Conservation (phyloP, 2,113 vertebrate species). For the Phalacrocorax carbo region DNA sequence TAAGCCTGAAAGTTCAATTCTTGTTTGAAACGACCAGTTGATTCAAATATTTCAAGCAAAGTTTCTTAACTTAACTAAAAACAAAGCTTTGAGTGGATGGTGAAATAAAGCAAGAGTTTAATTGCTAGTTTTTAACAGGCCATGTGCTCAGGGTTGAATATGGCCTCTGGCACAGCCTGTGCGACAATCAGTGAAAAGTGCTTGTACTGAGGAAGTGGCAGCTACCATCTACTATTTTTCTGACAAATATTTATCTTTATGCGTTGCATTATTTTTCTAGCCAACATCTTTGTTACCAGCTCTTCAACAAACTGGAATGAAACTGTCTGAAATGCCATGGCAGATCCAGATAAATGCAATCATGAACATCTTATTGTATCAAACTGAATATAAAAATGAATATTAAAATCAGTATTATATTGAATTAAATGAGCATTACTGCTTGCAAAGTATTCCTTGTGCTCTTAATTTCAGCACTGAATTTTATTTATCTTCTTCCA, state of each 20-base stretch:
- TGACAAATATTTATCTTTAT: background rate
- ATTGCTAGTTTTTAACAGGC: background rate
- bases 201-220: background rate
- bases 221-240: background rate
- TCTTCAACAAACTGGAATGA: background rate
- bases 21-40: background rate
- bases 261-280: background rate
- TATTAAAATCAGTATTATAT: background rate
- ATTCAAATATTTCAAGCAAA: background rate
- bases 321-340: background rate
- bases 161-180: background rate
- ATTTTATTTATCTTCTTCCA: background rate
- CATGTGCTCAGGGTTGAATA: conserved; percentile 2
- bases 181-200: background rate
- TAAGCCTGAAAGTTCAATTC: background rate
- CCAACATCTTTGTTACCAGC: background rate
- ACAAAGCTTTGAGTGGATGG: background rate
- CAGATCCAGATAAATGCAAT: background rate
- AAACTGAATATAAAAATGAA: background rate
- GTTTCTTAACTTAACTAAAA: background rate
- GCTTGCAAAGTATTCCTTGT: background rate
- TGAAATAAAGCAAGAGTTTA: conserved; percentile 2
- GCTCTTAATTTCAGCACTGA: background rate
- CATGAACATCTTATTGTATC: background rate
- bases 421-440: background rate